These are phyloP conservation scores for Mythimna ferrago DNA, from an alignment of 2,888 invertebrate genomes.

Conservation along the genomic window DNA sequence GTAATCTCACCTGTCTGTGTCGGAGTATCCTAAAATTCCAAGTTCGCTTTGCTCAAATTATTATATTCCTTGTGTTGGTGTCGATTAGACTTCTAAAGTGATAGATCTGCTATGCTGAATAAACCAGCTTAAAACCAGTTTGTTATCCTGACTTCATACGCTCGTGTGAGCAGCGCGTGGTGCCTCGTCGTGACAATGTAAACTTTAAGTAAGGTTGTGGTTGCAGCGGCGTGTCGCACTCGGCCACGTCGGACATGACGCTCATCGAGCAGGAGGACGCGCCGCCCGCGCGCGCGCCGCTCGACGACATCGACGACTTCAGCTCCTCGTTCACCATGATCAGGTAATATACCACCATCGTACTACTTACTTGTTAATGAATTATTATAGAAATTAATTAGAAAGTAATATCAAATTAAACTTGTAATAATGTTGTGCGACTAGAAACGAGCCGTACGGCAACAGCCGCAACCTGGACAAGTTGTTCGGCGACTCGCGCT, in stretches of 20 bases:
- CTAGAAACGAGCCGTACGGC: conserved; percentile 84
- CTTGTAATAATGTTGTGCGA: not conserved
- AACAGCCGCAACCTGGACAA: conserved; percentile 71
- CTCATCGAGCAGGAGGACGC: conserved; percentile 96
- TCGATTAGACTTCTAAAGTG: too few species aligned
- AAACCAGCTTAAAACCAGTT: too few species aligned
- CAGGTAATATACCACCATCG: conserved; percentile 71
- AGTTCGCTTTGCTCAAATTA: too few species aligned
- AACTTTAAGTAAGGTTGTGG: conserved; percentile 1
- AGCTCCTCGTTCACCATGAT: conserved; percentile 91
- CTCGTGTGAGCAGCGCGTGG: not conserved
- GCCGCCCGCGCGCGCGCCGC: conserved; percentile 67
- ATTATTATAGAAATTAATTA: too few species aligned
- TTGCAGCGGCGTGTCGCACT: conserved; percentile 88
- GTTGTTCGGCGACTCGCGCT: conserved; percentile 64
- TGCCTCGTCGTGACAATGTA: not conserved
- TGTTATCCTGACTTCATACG: too few species aligned
- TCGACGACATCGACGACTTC: conserved; percentile 86
- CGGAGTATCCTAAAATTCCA: too few species aligned
- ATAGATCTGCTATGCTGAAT: too few species aligned
- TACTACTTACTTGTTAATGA: too few species aligned
- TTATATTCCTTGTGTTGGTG: too few species aligned
- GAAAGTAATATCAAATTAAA: not conserved
- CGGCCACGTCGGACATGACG: conserved; percentile 97
- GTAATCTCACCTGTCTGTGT: too few species aligned